These are phyloP conservation scores for Geotrypetes seraphini DNA, from an alignment of 2,797 vertebrate species.

Conservation along the genomic window DNA sequence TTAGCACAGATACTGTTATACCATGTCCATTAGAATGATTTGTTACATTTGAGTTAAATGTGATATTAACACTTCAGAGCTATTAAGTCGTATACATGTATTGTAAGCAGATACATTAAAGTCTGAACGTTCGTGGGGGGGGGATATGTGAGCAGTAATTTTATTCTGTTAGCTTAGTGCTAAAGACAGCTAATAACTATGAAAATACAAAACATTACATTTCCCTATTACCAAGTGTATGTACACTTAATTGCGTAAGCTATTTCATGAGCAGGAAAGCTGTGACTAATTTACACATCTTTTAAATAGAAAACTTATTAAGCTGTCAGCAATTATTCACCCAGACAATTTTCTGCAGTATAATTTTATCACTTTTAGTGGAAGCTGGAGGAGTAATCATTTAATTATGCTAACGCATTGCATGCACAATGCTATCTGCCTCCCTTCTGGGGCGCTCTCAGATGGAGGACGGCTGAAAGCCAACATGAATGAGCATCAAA, in stretches of 20 bases:
- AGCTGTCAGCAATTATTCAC: constrained; percentile 4
- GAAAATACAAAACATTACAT: not conserved
- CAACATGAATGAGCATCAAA: no score
- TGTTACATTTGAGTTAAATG: no score
- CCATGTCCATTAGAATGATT: no score
- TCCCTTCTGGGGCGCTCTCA: not conserved
- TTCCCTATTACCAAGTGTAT: not conserved
- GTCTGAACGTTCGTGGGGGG: no score
- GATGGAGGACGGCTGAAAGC: not conserved
- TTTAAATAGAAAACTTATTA: constrained; percentile 5
- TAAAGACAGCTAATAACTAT: no score
- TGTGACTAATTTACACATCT: constrained; percentile 3
- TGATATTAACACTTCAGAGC: no score
- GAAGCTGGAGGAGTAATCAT: not conserved
- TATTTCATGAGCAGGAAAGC: not conserved
- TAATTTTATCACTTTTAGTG: constrained; percentile 2
- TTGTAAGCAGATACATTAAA: no score
- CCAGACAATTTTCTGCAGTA: constrained; percentile 3
- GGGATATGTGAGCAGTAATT: no score
- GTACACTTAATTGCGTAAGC: not conserved
- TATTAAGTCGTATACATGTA: no score
- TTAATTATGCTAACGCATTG: constrained; percentile 1
- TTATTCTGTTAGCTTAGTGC: no score
- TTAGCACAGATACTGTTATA: no score
- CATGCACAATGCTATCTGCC: not conserved